These are phyloP conservation scores for Lasiurus borealis DNA, from an alignment of 2,113 vertebrate species.

Conservation along the genomic window DNA sequence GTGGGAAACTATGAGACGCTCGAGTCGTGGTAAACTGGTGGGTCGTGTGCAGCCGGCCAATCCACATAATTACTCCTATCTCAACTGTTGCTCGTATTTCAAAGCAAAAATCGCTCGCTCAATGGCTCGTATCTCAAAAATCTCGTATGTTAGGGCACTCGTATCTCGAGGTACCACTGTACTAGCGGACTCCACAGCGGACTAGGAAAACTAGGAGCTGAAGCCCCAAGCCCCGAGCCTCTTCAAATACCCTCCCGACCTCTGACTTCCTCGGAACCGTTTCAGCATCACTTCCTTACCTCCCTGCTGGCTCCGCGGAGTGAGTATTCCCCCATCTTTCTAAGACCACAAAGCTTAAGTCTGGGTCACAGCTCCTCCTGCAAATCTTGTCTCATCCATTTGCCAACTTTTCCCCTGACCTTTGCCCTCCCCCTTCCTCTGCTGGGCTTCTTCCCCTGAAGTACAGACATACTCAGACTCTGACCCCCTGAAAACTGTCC, in stretches of 20 bases:
- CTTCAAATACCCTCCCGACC: neutral
- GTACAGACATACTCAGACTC: neutral
- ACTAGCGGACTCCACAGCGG: accelerated
- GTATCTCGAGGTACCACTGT: too few relatives aligned
- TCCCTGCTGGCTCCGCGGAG: too few relatives aligned
- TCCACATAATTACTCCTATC: too few relatives aligned
- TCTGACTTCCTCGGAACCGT: neutral
- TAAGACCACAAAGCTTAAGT: neutral
- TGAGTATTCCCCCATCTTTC: neutral
- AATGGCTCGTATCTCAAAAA: too few relatives aligned
- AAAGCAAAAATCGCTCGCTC: too few relatives aligned
- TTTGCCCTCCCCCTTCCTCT: neutral
- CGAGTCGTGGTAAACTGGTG: too few relatives aligned
- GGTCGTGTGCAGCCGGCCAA: too few relatives aligned
- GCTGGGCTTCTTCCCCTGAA: neutral
- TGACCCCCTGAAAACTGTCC: neutral
- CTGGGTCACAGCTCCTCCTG: neutral
- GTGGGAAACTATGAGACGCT: too few relatives aligned
- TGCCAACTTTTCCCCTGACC: neutral
- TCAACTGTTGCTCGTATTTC: too few relatives aligned
- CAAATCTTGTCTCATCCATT: neutral
- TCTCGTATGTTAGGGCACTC: too few relatives aligned
- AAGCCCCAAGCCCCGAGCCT: neutral
- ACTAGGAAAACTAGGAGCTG: neutral
- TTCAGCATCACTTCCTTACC: neutral